These are phyloP conservation scores for Anorthoa munda DNA, from an alignment of 2,888 invertebrate species.

Conservation along the genomic window DNA sequence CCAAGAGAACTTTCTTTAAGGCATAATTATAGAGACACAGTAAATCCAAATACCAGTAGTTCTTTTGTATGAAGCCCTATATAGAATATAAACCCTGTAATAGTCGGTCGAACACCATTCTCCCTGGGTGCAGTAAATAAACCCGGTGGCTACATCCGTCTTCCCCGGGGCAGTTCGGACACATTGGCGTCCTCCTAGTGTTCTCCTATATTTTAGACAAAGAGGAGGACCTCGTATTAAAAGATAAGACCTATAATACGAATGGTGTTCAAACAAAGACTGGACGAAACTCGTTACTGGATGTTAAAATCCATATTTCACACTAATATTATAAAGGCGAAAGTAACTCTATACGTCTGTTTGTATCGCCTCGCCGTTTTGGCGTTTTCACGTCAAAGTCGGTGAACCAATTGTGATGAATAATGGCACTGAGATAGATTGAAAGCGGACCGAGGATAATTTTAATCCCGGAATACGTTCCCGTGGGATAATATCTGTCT, in stretches of 20 bases:
- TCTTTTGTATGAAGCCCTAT: constrained; percentile 1
- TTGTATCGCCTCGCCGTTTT: too few relatives aligned
- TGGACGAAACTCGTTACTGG: too few relatives aligned
- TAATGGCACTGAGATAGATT: too few relatives aligned
- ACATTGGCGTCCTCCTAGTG: constrained; percentile 35
- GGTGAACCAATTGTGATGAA: too few relatives aligned
- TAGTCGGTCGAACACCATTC: constrained; percentile 37
- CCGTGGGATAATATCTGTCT: too few relatives aligned
- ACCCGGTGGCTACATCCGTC: constrained; percentile 68
- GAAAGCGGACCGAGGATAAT: too few relatives aligned
- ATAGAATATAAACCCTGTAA: not conserved
- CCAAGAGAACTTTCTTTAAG: not conserved
- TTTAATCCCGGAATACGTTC: too few relatives aligned
- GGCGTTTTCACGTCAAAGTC: too few relatives aligned
- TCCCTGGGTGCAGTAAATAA: constrained; percentile 65
- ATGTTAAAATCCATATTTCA: too few relatives aligned
- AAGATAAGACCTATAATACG: constrained; percentile 1
- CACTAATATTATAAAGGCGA: too few relatives aligned
- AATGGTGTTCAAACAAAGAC: constrained; percentile 5
- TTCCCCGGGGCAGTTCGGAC: constrained; percentile 52
- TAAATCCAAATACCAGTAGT: not conserved
- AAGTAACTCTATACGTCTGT: too few relatives aligned
- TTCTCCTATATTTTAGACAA: constrained; percentile 39
- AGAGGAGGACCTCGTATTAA: constrained; percentile 9
- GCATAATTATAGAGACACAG: not conserved